Percentiles rank a stretch among this genome's conserved stretches.
Evolutionary conservation across 2,888 invertebrate species (phyloP).

Genomic region (Lycaena phlaeas): DNA sequence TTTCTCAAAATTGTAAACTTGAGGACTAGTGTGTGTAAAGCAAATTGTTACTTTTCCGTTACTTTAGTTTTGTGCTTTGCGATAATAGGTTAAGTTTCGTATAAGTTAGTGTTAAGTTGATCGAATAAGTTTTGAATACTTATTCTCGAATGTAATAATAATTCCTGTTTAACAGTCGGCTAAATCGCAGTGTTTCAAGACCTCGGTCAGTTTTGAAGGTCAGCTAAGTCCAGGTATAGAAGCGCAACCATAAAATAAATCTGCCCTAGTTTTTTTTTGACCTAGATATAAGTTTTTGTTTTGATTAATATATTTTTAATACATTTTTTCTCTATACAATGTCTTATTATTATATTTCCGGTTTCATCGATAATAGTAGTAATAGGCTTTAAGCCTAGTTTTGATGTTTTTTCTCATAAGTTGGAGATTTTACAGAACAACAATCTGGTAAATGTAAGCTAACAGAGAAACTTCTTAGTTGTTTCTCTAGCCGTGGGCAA

Average conservation of each 20-base stretch:
- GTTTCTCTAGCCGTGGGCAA: no score
- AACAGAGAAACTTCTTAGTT: no score
- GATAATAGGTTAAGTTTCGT: conserved; percentile 22
- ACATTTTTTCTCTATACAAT: conserved; percentile 24
- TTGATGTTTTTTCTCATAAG: no score
- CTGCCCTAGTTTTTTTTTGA: not conserved
- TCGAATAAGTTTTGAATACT: conserved; percentile 33
- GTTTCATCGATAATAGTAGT: no score
- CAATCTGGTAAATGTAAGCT: no score
- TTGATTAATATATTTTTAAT: conserved; percentile 20
- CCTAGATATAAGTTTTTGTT: conserved; percentile 22
- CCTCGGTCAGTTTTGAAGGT: not conserved
- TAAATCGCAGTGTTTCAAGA: conserved; percentile 19
- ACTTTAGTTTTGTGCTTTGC: conserved; percentile 17
- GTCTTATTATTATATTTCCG: no score
- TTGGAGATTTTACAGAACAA: no score
- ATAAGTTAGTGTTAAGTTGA: conserved; percentile 9
- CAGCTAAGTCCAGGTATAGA: conserved; percentile 27
- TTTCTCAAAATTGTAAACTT: conserved; percentile 12
- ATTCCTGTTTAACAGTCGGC: conserved; percentile 25
- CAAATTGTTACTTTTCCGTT: conserved; percentile 19
- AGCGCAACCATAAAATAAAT: conserved; percentile 23
- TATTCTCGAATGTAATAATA: no score
- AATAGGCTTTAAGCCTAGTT: no score
- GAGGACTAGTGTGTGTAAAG: conserved; percentile 12